These are phyloP conservation scores for Tenthredo amoena DNA, from an alignment of 2,888 invertebrate species.

Conservation along the genomic window DNA sequence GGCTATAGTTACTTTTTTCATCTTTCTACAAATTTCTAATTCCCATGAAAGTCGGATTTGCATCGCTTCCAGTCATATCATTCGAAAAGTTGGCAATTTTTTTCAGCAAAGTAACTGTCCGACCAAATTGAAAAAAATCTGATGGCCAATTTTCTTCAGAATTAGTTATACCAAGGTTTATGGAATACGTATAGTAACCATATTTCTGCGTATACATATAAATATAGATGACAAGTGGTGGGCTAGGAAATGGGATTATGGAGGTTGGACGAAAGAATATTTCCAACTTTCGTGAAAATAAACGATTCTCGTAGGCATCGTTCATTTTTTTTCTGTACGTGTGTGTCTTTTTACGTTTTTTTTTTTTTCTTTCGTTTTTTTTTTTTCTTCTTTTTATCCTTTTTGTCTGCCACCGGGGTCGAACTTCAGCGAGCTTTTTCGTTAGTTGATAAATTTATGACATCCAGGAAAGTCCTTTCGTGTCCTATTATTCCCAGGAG, in stretches of 20 bases:
- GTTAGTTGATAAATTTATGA: constrained; percentile 51
- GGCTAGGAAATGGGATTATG: constrained; percentile 11
- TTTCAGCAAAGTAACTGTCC: not conserved
- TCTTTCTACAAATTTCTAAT: not conserved
- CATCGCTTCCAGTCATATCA: not conserved
- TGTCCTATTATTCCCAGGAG: constrained; percentile 49
- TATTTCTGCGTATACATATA: not conserved
- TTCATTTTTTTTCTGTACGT: constrained; percentile 22
- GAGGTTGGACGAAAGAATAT: constrained; percentile 14
- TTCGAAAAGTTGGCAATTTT: not conserved
- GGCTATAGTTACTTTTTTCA: not conserved
- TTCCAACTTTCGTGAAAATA: constrained; percentile 9
- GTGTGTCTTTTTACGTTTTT: not conserved
- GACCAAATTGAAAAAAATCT: not conserved
- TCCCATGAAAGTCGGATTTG: not conserved
- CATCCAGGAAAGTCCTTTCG: constrained; percentile 43
- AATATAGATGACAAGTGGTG: not conserved
- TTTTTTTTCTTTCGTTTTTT: not conserved
- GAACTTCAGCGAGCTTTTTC: constrained; percentile 19
- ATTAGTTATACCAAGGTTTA: not conserved
- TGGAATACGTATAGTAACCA: not conserved
- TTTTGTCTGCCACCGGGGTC: constrained; percentile 3
- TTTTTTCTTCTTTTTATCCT: not conserved
- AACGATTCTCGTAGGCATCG: constrained; percentile 33
- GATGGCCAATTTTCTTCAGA: not conserved